Conservation (phyloP, 2,113 vertebrate genomes). For the Varanus salvator region DNA sequence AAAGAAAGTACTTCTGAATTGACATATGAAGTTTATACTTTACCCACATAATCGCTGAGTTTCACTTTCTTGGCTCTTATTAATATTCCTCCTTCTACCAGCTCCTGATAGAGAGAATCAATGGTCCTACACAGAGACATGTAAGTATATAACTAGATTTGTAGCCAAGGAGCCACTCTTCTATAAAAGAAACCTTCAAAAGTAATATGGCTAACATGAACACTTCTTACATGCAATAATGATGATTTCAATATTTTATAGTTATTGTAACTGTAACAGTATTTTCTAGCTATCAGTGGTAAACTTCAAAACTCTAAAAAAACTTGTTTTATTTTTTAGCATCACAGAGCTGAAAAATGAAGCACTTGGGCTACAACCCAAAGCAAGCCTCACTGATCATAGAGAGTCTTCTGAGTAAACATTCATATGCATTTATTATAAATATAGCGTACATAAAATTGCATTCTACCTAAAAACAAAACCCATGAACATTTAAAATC, state of each 20-base stretch:
- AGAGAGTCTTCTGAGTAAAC: neutral
- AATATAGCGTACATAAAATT: no score
- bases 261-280: neutral
- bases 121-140: conserved; percentile 76
- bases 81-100: conserved; percentile 81
- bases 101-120: conserved; percentile 84
- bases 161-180: conserved; percentile 5
- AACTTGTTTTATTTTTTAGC: neutral
- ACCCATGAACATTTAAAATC: neutral
- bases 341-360: neutral
- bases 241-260: neutral
- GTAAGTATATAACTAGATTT: neutral
- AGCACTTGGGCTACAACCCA: neutral
- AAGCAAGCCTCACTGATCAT: neutral
- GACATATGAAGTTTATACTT: conserved; percentile 44
- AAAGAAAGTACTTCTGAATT: neutral
- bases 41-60: conserved; percentile 85
- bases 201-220: neutral
- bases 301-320: neutral
- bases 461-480: neutral
- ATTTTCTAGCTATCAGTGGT: neutral
- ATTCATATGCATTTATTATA: neutral
- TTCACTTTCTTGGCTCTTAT: conserved; percentile 77
- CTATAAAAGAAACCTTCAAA: neutral
- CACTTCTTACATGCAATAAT: neutral